phyloP scores from a whole-genome alignment of 1,140 invertebrate species.

The Temnothorax curvispinosus region DNA sequence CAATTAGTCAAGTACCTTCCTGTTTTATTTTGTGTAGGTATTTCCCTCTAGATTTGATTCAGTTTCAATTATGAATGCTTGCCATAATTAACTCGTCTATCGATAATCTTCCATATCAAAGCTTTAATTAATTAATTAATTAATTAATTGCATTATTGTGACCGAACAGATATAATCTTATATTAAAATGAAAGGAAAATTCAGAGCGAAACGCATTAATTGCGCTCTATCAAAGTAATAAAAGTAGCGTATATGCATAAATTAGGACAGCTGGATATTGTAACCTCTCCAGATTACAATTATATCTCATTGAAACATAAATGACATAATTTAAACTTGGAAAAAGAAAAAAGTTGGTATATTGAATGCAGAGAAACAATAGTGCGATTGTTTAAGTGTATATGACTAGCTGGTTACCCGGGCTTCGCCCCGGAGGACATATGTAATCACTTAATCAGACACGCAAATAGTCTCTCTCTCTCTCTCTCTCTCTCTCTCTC shows the following conservation, averaged over 20 bases:
- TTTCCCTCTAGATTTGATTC: slow-evolving; percentile 3
- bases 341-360: not conserved
- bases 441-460: too few species aligned
- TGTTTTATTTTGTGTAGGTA: not conserved
- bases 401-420: too few species aligned
- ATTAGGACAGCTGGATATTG: not conserved
- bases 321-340: not conserved
- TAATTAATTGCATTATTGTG: slow-evolving; percentile 8
- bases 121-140: slow-evolving; percentile 42
- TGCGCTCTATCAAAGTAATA: not conserved
- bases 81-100: not conserved
- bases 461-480: too few species aligned
- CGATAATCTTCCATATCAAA: slow-evolving; percentile 18
- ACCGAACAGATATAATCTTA: slow-evolving; percentile 13
- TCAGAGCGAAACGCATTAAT: not conserved
- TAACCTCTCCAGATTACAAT: not conserved
- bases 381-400: not conserved
- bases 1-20: not conserved
- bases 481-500: too few species aligned
- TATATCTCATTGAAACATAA: not conserved
- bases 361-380: not conserved
- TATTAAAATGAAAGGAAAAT: slow-evolving; percentile 7
- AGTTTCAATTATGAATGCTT: slow-evolving; percentile 4
- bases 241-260: not conserved
- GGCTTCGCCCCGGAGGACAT: too few species aligned